Base-by-base conservation (phyloP, 2,113 vertebrate genomes). In the Ellobius talpinus region DNA sequence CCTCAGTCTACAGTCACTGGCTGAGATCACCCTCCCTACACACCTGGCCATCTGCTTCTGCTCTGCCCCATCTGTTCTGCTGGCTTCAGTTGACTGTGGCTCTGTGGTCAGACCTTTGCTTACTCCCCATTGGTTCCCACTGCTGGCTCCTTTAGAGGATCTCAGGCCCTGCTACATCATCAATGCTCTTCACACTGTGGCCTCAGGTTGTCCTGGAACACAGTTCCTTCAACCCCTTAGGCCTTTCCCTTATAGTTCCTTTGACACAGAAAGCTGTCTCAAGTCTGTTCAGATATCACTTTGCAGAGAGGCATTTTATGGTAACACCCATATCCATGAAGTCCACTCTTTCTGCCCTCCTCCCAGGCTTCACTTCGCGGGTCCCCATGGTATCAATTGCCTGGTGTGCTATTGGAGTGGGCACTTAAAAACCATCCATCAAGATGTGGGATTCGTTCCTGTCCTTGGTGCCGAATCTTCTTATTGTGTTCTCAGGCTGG, bases 381-480 rank as follows among this genome's bases (percentile, higher is more conserved):
- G 58, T n/a, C 50, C 52, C 86, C 2, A 0, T 26, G 55, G 16
- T 5, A 0, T 2, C 1, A 0, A 21, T 0, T 2, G 3, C n/a
- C 14, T 29, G 13, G 7, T 9, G 13, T n/a, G n/a, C 45, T 19
- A 0, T 23, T 84, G 81, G 79, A 42, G n/a, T 61, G 31, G 79
- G 16, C 16, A 63, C 8, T 17, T 84, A 63, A 78, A 92, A 81
- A 5, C 23, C 78, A 10, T 5, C 26, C 0, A 1, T 50, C n/a
- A 36, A 24, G 42, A 1, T 16, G 39, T 26, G 29, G 26, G 2
- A 47, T 36, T 29, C n/a, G 4, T 91, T 23, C 52, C 65, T 31
- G 0, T 88, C 39, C 14, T 39, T 8, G 26, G 6, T 31, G 19
- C 13, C 24, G n/a, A 6, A n/a, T 3, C 66, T 29, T 73, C 55